Percentiles rank a stretch among this genome's conserved stretches.
Evolutionary conservation across 2,888 invertebrate genomes (phyloP).

Genomic region (Trichogramma dendrolimi): DNA sequence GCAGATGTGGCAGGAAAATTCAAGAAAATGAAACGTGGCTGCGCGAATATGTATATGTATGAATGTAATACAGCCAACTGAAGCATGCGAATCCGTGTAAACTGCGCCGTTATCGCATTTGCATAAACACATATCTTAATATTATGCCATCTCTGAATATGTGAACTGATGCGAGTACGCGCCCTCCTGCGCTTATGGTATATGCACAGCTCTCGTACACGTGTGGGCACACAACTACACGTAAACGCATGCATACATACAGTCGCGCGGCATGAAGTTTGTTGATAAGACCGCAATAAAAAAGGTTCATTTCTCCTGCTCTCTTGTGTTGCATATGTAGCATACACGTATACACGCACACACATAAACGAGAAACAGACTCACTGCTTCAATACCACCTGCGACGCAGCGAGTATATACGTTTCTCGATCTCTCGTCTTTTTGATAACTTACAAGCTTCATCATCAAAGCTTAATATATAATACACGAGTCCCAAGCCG

Average conservation of each 20-base stretch:
- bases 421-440: constrained; percentile 9
- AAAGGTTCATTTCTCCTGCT: too few species aligned
- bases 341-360: too few species aligned
- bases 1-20: too few species aligned
- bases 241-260: constrained; percentile 5
- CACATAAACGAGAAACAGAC: too few species aligned
- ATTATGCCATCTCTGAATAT: constrained; percentile 28
- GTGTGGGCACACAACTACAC: too few species aligned
- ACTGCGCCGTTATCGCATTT: constrained; percentile 32
- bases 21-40: too few species aligned
- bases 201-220: too few species aligned
- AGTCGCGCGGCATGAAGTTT: not conserved
- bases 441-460: constrained; percentile 20
- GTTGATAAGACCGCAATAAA: not conserved
- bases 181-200: not conserved
- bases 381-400: constrained; percentile 26
- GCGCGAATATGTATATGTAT: too few species aligned
- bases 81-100: too few species aligned
- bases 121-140: constrained; percentile 36
- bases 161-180: not conserved
- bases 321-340: too few species aligned
- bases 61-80: too few species aligned
- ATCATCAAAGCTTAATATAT: not conserved
- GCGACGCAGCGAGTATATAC: constrained; percentile 4
- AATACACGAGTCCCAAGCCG: not conserved